Percentiles rank a stretch among this genome's conserved stretches.
phyloP scores from a whole-genome alignment of 1,140 invertebrate genomes.

The Drosophila asahinai region DNA sequence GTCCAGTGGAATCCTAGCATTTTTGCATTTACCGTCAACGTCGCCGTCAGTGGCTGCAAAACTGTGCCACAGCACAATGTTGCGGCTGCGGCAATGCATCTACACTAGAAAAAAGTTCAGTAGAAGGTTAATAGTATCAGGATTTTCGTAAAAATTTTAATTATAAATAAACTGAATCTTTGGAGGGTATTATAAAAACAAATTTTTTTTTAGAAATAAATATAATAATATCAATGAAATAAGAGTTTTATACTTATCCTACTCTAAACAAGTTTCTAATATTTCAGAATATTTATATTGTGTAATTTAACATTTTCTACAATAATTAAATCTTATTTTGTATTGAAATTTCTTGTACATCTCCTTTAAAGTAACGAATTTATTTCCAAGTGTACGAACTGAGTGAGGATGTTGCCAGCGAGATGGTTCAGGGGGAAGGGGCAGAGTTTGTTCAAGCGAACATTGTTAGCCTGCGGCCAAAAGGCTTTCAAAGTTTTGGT shows the following conservation, averaged over 20 bases:
- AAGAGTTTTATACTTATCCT: neutral
- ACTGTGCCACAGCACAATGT: slow-evolving; percentile 53
- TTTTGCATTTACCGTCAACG: slow-evolving; percentile 60
- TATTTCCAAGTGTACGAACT: slow-evolving; percentile 3
- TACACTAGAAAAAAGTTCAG: neutral
- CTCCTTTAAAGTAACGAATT: neutral
- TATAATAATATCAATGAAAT: too few relatives aligned
- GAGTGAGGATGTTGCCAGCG: slow-evolving; percentile 19
- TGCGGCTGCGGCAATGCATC: slow-evolving; percentile 33
- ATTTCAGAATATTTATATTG: neutral
- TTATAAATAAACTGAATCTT: neutral
- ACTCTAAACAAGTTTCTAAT: neutral
- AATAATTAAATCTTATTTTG: too few relatives aligned
- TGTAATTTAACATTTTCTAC: neutral
- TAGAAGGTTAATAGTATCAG: neutral
- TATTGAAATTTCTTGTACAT: too few relatives aligned
- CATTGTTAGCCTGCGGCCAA: slow-evolving; percentile 61
- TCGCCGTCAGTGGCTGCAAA: slow-evolving; percentile 49
- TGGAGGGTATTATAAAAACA: neutral
- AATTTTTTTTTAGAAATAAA: neutral
- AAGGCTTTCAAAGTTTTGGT: slow-evolving; percentile 63
- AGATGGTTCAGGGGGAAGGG: slow-evolving; percentile 13
- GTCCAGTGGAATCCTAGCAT: slow-evolving; percentile 35
- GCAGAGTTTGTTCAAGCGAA: slow-evolving; percentile 54
- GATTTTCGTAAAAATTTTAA: neutral